These are phyloP conservation scores for Caenorhabditis wallacei DNA, from an alignment of 2,888 invertebrate genomes.

Conservation along the genomic window DNA sequence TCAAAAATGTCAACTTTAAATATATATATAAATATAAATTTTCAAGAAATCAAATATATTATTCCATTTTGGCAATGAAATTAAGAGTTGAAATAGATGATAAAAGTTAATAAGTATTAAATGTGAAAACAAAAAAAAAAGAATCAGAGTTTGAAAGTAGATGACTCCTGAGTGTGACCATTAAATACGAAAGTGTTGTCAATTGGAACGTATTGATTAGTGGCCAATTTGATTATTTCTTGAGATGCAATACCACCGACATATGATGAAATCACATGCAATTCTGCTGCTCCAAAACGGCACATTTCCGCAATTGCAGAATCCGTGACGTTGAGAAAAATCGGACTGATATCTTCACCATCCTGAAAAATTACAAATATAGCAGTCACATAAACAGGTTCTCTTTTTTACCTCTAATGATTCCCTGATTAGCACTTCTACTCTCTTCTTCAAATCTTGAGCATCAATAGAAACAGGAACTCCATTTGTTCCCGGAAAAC, in stretches of 20 bases:
- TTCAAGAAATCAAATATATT: too few species aligned
- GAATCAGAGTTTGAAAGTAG: constrained; percentile 60
- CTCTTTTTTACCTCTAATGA: constrained; percentile 32
- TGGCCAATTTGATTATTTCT: constrained; percentile 95
- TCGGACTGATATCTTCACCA: neutral
- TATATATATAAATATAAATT: too few species aligned
- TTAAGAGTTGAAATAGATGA: too few species aligned
- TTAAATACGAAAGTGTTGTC: constrained; percentile 97
- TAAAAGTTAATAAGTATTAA: too few species aligned
- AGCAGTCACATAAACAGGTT: neutral
- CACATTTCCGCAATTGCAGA: constrained; percentile 65
- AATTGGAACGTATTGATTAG: constrained; percentile 95
- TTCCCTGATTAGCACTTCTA: constrained; percentile 68
- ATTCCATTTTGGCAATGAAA: too few species aligned
- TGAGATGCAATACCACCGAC: constrained; percentile 92
- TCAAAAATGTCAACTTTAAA: too few species aligned
- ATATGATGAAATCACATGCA: constrained; percentile 95
- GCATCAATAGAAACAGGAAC: constrained; percentile 75
- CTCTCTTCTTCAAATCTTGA: constrained; percentile 70
- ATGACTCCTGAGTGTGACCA: constrained; percentile 84
- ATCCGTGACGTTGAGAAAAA: constrained; percentile 31
- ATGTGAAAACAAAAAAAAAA: neutral
- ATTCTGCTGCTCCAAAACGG: constrained; percentile 85
- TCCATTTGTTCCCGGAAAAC: constrained; percentile 80
- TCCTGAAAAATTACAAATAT: constrained; percentile 20